These are phyloP conservation scores for Epicampocera succincta DNA, from an alignment of 2,888 invertebrate genomes.

Conservation along the genomic window DNA sequence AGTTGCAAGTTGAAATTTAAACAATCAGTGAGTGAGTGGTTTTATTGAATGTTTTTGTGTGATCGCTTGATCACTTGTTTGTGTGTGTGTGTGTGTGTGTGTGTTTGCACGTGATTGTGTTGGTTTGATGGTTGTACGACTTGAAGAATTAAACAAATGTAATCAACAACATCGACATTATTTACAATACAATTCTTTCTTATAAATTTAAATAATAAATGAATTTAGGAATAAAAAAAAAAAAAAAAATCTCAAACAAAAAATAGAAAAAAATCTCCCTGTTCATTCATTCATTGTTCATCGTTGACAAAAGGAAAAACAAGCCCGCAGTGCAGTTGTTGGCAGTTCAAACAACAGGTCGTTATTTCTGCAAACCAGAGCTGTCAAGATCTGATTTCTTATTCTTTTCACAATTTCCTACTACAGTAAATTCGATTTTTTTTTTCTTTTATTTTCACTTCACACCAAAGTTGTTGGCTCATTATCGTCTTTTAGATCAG, in stretches of 20 bases:
- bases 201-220: slow-evolving; percentile 57
- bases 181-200: slow-evolving; percentile 33
- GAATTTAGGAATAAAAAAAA: slow-evolving; percentile 10
- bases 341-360: slow-evolving; percentile 26
- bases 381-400: background rate
- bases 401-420: no score
- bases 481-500: no score
- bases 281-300: slow-evolving; percentile 49
- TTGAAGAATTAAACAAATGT: slow-evolving; percentile 53
- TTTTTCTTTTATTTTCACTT: no score
- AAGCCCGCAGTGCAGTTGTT: slow-evolving; percentile 38
- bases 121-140: background rate
- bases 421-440: no score
- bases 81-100: slow-evolving; percentile 1
- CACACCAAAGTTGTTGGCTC: no score
- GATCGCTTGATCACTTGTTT: no score
- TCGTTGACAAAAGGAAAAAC: slow-evolving; percentile 47
- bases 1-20: slow-evolving; percentile 45
- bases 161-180: slow-evolving; percentile 50
- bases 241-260: slow-evolving; percentile 2
- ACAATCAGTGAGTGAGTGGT: slow-evolving; percentile 40
- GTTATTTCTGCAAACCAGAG: slow-evolving; percentile 3
- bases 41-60: slow-evolving; percentile 14
- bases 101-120: background rate
- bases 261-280: slow-evolving; percentile 35